These are phyloP conservation scores for Oscheius sp. DNA, from an alignment of 1,140 invertebrate species.

Conservation along the genomic window DNA sequence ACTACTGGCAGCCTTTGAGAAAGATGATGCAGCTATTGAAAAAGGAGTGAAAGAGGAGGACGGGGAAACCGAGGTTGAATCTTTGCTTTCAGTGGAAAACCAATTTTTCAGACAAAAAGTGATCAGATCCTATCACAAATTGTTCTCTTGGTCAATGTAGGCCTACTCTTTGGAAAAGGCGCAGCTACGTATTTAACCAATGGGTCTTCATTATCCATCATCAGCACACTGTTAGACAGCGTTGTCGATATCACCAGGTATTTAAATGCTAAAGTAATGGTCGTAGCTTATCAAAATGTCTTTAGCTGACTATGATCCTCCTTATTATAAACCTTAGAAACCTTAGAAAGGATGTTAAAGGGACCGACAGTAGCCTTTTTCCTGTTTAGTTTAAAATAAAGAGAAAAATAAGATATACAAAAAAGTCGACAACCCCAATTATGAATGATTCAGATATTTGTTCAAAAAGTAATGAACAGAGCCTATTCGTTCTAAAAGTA, in stretches of 20 bases:
- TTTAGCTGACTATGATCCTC: too few relatives aligned
- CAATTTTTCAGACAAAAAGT: conserved; percentile 2
- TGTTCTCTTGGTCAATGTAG: conserved; percentile 5
- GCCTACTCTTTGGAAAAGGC: conserved; percentile 4
- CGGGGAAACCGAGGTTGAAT: background rate
- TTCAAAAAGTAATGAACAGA: too few relatives aligned
- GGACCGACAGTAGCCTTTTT: too few relatives aligned
- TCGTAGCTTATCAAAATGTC: background rate
- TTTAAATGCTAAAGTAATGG: background rate
- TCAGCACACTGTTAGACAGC: conserved; percentile 15
- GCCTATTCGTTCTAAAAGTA: too few relatives aligned
- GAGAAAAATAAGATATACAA: too few relatives aligned
- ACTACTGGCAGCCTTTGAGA: conserved; percentile 1
- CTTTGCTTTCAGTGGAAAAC: background rate
- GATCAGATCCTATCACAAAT: conserved; percentile 22
- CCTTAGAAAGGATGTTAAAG: too few relatives aligned
- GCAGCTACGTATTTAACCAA: conserved; percentile 14
- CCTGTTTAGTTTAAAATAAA: too few relatives aligned
- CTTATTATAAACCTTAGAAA: too few relatives aligned
- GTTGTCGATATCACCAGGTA: conserved; percentile 25
- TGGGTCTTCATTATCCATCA: conserved; percentile 25
- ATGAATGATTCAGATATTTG: too few relatives aligned
- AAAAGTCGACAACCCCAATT: too few relatives aligned
- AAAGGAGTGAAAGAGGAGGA: background rate
- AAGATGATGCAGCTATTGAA: conserved; percentile 13